phyloP scores from a whole-genome alignment of 2,888 invertebrate genomes.

The Allolobophora icterica region DNA sequence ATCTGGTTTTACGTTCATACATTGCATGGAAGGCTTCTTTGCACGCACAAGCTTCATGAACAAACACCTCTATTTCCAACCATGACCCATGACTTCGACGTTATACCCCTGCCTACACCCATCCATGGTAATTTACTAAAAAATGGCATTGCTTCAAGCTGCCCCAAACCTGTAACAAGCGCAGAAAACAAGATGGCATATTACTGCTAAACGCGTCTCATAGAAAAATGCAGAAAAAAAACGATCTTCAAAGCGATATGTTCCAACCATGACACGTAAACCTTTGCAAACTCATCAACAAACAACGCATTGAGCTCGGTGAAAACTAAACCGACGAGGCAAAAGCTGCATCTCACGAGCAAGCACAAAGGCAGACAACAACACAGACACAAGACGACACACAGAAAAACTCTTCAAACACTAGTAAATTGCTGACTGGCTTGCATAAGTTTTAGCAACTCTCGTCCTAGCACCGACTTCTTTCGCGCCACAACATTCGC shows the following conservation, averaged over 20 bases:
- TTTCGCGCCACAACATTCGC: background rate
- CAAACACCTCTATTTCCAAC: background rate
- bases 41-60: background rate
- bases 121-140: too few relatives aligned
- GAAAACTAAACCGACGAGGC: conserved; percentile 7
- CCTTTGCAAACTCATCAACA: conserved; percentile 23
- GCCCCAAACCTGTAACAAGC: conserved; percentile 14
- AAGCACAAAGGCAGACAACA: background rate
- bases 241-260: conserved; percentile 18
- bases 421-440: conserved; percentile 19
- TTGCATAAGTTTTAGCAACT: conserved; percentile 23
- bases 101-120: too few relatives aligned
- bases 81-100: background rate
- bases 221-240: conserved; percentile 27
- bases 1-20: background rate
- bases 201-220: background rate
- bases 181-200: background rate
- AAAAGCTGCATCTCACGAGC: conserved; percentile 2
- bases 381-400: background rate
- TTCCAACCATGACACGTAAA: conserved; percentile 2
- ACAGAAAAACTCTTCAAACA: background rate
- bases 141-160: conserved; percentile 1
- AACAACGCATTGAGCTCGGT: conserved; percentile 18
- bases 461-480: background rate
- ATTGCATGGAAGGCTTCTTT: background rate